phyloP scores from a whole-genome alignment of 2,888 invertebrate species.

The Dasypogon diadema region DNA sequence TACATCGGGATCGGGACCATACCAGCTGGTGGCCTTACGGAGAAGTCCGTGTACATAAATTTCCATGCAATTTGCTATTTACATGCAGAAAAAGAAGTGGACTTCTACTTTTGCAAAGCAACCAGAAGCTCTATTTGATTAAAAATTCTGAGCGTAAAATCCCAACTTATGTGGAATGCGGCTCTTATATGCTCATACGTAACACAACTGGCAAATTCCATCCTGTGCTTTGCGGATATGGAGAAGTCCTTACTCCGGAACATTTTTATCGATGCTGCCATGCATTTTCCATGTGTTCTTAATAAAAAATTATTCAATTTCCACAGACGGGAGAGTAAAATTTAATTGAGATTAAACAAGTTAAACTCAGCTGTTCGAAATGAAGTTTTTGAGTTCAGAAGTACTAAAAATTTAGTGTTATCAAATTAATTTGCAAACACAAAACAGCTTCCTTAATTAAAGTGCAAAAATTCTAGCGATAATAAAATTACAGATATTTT shows the following conservation, averaged over 20 bases:
- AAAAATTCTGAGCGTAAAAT: constrained; percentile 38
- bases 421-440: not conserved
- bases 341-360: constrained; percentile 44
- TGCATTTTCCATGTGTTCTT: constrained; percentile 31
- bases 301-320: constrained; percentile 45
- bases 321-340: constrained; percentile 19
- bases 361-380: not conserved
- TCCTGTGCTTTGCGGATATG: not conserved
- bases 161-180: constrained; percentile 14
- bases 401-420: not conserved
- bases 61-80: constrained; percentile 43
- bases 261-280: constrained; percentile 23
- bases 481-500: no score
- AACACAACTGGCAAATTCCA: not conserved
- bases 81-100: constrained; percentile 25
- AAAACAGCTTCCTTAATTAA: not conserved
- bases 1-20: not conserved
- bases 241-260: not conserved
- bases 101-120: constrained; percentile 29
- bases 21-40: not conserved
- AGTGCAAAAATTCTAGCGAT: no score
- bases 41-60: constrained; percentile 27
- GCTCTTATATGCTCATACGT: not conserved
- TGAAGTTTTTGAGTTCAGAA: not conserved
- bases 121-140: constrained; percentile 42